Conservation (phyloP, 1,140 invertebrate genomes). For the Leptopilina clavipes region DNA sequence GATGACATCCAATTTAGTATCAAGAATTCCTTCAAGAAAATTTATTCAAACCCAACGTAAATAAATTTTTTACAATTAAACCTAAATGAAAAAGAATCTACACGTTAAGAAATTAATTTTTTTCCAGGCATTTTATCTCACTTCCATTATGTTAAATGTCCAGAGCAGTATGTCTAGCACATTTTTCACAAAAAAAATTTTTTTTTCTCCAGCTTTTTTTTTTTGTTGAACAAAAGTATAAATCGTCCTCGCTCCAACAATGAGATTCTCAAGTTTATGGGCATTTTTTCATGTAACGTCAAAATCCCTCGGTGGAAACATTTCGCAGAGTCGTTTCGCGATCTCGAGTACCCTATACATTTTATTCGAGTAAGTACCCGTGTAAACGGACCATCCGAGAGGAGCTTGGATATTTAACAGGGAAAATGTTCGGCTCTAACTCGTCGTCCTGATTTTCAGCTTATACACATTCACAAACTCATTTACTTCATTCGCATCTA, state of each 20-base stretch:
- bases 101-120: too few relatives aligned
- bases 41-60: too few relatives aligned
- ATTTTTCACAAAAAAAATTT: constrained; percentile 11
- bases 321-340: constrained; percentile 31
- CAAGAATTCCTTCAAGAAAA: too few relatives aligned
- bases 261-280: constrained; percentile 26
- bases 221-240: constrained; percentile 18
- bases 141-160: not conserved
- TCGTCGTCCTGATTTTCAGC: constrained; percentile 25
- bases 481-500: not conserved
- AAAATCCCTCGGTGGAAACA: constrained; percentile 29
- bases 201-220: not conserved
- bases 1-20: too few relatives aligned
- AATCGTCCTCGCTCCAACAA: constrained; percentile 1
- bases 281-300: constrained; percentile 30
- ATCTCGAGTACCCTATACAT: constrained; percentile 34
- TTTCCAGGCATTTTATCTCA: not conserved
- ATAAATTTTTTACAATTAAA: too few relatives aligned
- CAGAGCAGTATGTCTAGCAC: not conserved
- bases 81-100: too few relatives aligned
- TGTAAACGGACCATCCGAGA: constrained; percentile 33
- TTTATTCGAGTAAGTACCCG: constrained; percentile 34
- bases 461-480: constrained; percentile 34
- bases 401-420: constrained; percentile 25
- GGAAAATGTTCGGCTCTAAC: constrained; percentile 32